These are phyloP conservation scores for Homalodisca vitripennis DNA, from an alignment of 1,140 invertebrate genomes.

Conservation along the genomic window DNA sequence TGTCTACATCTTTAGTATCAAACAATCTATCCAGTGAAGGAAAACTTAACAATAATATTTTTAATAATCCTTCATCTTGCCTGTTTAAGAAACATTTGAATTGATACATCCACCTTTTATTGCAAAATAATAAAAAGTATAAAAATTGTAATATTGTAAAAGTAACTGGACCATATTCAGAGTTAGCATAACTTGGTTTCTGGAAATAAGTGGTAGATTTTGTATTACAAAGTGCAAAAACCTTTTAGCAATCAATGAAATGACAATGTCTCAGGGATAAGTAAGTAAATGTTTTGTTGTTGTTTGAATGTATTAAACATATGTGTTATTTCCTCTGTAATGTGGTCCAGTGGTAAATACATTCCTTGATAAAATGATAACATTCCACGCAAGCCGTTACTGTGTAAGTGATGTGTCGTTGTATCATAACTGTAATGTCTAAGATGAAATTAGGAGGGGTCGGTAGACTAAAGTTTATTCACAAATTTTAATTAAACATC, in stretches of 20 bases:
- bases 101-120: slow-evolving; percentile 23
- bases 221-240: not conserved
- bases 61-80: slow-evolving; percentile 8
- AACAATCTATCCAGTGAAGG: slow-evolving; percentile 13
- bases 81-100: slow-evolving; percentile 13
- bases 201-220: not conserved
- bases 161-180: slow-evolving; percentile 9
- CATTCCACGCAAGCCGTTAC: slow-evolving; percentile 6
- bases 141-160: not conserved
- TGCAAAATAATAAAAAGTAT: not conserved
- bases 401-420: slow-evolving; percentile 2
- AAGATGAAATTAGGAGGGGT: slow-evolving; percentile 7
- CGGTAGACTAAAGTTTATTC: not conserved
- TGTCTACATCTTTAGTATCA: not conserved
- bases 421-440: not conserved
- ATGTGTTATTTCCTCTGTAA: slow-evolving; percentile 11
- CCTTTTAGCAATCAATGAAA: not conserved
- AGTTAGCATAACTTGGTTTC: not conserved
- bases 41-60: not conserved
- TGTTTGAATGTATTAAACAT: slow-evolving; percentile 17
- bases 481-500: too few species aligned
- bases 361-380: slow-evolving; percentile 11
- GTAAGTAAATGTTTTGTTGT: slow-evolving; percentile 15
- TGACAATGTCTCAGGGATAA: slow-evolving; percentile 16
- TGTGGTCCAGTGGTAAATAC: slow-evolving; percentile 11